Base-by-base conservation (phyloP, 37 sponge, comb jelly and placozoan species). In the Cliona cf. orientalis region DNA sequence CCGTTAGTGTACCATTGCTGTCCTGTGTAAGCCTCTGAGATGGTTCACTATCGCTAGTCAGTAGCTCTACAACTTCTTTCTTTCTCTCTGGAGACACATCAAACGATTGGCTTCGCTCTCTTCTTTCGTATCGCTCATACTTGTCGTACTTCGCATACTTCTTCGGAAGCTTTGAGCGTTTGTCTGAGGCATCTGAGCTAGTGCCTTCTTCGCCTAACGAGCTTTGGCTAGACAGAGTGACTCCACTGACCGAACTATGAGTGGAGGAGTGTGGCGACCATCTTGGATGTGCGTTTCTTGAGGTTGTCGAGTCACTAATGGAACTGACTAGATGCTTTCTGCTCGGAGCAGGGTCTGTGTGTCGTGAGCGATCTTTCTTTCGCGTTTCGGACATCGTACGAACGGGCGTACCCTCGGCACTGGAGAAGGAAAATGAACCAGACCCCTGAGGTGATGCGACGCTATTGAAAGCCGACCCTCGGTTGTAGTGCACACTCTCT, bases 1-100 rank as follows among this genome's bases (percentile, higher is more conserved):
- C 72, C 5, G 72, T 71, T 3, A 71, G 72, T n/a, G 72, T 71
- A 21, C 72, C 72, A 25, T 17, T 44, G 23, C 72, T 71, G 29
- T 71, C 72, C 53, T 71, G 72, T 45, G 72, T 67, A 6, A 40
- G 36, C 17, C 40, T 19, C 17, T 67, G 69, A 5, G 69, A 67
- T n/a, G n/a, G n/a, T 49, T 11, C 14, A 49, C 17, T 49, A 11
- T 49, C 14, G 55, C 17, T 11, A 49, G 12, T n/a, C 64, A n/a
- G n/a, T n/a, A n/a, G n/a, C n/a, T n/a, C n/a, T n/a, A n/a, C n/a
- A 17, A 59, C n/a, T 59, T 75, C 62, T 59, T 60, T 29, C 34
- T 46, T 23, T 79, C n/a, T n/a, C 60, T 33, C 35, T n/a, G 29
- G 33, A 49, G 53, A 19, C 53, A n/a, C n/a, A n/a, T n/a, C n/a